Evolutionary conservation across 1,140 invertebrate genomes (phyloP), one percentile per base, ranked within the genome.

Genomic region (Lepidurus apus): DNA sequence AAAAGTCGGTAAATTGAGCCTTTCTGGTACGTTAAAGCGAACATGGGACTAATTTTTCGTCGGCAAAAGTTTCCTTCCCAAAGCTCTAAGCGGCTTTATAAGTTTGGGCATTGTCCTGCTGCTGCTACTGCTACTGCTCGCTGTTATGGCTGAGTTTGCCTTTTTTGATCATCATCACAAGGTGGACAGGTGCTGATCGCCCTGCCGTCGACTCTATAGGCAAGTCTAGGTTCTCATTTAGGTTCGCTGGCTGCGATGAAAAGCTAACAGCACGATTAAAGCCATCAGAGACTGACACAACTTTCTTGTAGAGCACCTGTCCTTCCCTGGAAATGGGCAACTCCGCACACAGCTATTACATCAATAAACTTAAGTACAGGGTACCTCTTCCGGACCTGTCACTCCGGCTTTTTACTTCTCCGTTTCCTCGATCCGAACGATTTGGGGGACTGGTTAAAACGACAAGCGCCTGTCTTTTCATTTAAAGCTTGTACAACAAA

Each of bases 1-100:
- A 65, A 21, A 65, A 65, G 53, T 65, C 53, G 53, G 53, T 65
- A 65, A 65, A 65, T 65, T 65, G 53, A 65, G 53, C 53, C 53
- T 65, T 65, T 65, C 53, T 65, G 53, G 53, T 65, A 65, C 53
- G 53, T 13, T 65, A 65, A 65, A 65, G 53, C 53, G 17, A 65
- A 65, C 53, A 65, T 9, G 53, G 53, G 21, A 21, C 53, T 7
- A 21, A 13, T 65, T 65, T 65, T 65, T 65, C 17, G 21, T 21
- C 21, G 53, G 53, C 53, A 6, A 65, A n/a, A 13, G 17, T 65
- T 65, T 65, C 21, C 53, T 65, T 21, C 53, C 53, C 17, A 65
- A 65, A 65, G 53, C 53, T 21, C 5, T 65, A 65, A 65, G 53
- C 53, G 53, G 53, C 53, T 65, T 65, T 65, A 7, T 65, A 13